Conservation (phyloP, 2,888 invertebrate genomes). For the Orchestes rusci region DNA sequence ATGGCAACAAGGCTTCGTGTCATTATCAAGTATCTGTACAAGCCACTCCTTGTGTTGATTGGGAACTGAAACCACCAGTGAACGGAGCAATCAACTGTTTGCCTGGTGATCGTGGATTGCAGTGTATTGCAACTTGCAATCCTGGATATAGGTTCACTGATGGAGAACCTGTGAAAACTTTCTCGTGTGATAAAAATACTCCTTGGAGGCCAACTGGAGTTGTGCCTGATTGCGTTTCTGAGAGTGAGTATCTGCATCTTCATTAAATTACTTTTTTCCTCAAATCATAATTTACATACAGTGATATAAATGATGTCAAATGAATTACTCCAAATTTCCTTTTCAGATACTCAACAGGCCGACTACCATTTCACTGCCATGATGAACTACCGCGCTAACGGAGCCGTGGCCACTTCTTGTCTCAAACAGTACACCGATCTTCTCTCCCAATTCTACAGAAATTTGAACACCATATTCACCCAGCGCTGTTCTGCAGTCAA, state of each 20-base stretch:
- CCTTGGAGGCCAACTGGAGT: constrained; percentile 84
- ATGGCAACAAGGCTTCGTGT: constrained; percentile 82
- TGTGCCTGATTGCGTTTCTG: constrained; percentile 92
- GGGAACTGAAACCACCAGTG: constrained; percentile 85
- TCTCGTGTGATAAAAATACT: constrained; percentile 72
- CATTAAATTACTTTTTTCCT: background rate
- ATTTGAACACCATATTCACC: constrained; percentile 74
- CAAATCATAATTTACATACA: background rate
- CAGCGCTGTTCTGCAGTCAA: constrained; percentile 92
- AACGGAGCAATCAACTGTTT: constrained; percentile 84
- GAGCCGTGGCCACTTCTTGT: constrained; percentile 79
- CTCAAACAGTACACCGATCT: constrained; percentile 79
- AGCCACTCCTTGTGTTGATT: constrained; percentile 90
- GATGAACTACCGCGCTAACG: constrained; percentile 81
- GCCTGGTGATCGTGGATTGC: constrained; percentile 73
- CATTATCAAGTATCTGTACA: constrained; percentile 86
- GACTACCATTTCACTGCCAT: constrained; percentile 85
- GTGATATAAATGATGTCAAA: no score
- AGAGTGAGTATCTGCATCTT: constrained; percentile 64
- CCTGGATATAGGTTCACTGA: constrained; percentile 86
- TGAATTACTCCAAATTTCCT: constrained; percentile 9
- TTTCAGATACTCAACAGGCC: constrained; percentile 83
- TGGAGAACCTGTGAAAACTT: constrained; percentile 80
- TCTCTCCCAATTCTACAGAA: constrained; percentile 69
- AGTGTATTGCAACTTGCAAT: constrained; percentile 86